A percentile compares a stretch with the other conserved stretches of the same genome.
Conservation (phyloP, 1,140 invertebrate genomes). For the Oscheius sp. region DNA sequence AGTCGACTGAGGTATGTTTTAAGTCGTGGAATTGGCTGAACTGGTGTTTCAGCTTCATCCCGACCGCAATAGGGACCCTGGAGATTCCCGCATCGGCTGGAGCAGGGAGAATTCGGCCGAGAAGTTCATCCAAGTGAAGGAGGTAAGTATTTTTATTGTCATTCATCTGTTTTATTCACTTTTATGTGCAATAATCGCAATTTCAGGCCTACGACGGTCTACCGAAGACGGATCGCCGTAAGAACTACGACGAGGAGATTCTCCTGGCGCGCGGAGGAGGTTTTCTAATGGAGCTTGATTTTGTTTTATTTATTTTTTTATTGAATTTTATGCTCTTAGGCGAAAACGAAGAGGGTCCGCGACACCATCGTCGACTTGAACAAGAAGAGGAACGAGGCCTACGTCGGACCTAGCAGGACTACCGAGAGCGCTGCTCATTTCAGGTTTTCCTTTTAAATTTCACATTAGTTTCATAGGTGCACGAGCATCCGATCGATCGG, state of each 20-base stretch:
- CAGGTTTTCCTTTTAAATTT: not conserved
- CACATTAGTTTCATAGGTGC: no score
- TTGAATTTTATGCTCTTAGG: not conserved
- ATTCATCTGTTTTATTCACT: no score
- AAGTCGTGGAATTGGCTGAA: not conserved
- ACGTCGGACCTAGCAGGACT: not conserved
- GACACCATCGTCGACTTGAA: not conserved
- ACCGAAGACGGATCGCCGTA: not conserved
- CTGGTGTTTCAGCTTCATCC: not conserved
- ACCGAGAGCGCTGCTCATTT: not conserved
- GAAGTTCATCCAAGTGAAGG: not conserved
- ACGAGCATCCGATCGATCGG: no score
- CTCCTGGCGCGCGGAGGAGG: not conserved
- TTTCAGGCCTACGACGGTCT: slow-evolving; percentile 3
- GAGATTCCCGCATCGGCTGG: not conserved
- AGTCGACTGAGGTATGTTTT: not conserved
- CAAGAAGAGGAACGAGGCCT: not conserved
- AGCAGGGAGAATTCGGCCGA: not conserved
- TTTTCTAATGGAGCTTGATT: not conserved
- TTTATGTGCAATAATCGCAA: no score
- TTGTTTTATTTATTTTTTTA: not conserved
- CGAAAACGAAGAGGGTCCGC: not conserved
- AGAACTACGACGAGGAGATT: not conserved
- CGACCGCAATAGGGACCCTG: not conserved
- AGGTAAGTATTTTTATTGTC: no score